Base-by-base conservation (phyloP, 2,888 invertebrate genomes). In the Acanthosoma haemorrhoidale region DNA sequence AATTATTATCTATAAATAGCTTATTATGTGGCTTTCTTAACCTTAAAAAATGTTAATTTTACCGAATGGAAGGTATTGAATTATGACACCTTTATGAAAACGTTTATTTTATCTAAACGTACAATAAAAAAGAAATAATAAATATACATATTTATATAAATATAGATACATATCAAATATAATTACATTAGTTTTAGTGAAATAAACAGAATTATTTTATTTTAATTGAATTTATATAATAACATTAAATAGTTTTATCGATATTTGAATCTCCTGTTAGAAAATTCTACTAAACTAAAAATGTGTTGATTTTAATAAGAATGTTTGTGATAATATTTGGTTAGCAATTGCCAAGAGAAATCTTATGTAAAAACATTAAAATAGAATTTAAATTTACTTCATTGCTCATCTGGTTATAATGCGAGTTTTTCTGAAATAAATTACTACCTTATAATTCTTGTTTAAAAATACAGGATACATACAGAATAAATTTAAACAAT, bases 91-190 rank as follows among this genome's bases (percentile, higher is more conserved):
- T 66, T 66, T 66, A 43, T 41, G 66, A 66, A 66, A 66, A 66
- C 66, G 51, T 71, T 69, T 71, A 71, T 41, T 71, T 70, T 67
- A 68, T 69, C 66, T 67, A 70, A 70, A 71, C 69, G 71, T 71
- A 71, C 60, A 71, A 71, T 69, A 71, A 61, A 70, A 71, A 71
- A 71, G 71, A 71, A 71, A 71, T 71, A 71, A 71, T 71, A 71
- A 71, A 71, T 71, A 71, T 70, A 71, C 71, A 70, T 70, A 34
- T 69, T 41, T 63, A 69, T 71, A 71, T 69, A 71, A 69, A 71
- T 69, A 71, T 51, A 58, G 39, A 63, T 39, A 63, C 63, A 43
- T 66, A 43, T 32, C 43, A 66, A 66, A 43, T 66, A 51, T 66
- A 66, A 66, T 15, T 43, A 43, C 66, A 66, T 66, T 31, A 66